These are phyloP conservation scores for Lepus europaeus DNA, from an alignment of 2,113 vertebrate genomes.

Conservation along the genomic window DNA sequence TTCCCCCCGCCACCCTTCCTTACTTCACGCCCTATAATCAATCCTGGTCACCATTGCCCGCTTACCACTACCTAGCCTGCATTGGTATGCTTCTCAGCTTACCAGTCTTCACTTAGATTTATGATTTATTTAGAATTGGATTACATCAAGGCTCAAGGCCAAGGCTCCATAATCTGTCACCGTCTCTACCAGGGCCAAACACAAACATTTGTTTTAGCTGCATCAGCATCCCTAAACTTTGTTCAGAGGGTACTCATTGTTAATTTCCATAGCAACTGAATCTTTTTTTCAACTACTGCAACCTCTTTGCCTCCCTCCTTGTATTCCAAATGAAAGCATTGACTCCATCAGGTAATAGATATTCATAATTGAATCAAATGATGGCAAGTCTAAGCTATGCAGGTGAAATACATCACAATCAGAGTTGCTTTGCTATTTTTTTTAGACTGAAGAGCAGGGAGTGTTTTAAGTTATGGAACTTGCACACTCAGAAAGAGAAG, in stretches of 20 bases:
- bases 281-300: constrained; percentile 61
- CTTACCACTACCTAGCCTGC: constrained; percentile 32
- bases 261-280: constrained; percentile 87
- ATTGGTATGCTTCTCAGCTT: constrained; percentile 84
- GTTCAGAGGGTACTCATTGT: constrained; percentile 80
- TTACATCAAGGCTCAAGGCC: constrained; percentile 88
- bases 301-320: constrained; percentile 37
- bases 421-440: constrained; percentile 84
- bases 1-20: not conserved
- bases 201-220: constrained; percentile 90
- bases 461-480: constrained; percentile 85
- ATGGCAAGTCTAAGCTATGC: constrained; percentile 80
- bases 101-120: constrained; percentile 84
- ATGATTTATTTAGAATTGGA: constrained; percentile 90
- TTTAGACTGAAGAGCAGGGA: constrained; percentile 87
- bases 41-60: constrained; percentile 42
- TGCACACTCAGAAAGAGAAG: constrained; percentile 63
- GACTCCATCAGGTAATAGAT: constrained; percentile 86
- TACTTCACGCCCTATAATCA: constrained; percentile 35
- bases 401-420: constrained; percentile 82
- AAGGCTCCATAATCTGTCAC: constrained; percentile 88
- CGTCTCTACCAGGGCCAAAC: constrained; percentile 80
- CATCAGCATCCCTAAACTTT: constrained; percentile 87
- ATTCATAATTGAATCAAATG: constrained; percentile 88
- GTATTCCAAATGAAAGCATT: constrained; percentile 70